A percentile compares a stretch with the other conserved stretches of the same genome.
Conservation (phyloP, 2,888 invertebrate species). For the Diadegma fenestrale region DNA sequence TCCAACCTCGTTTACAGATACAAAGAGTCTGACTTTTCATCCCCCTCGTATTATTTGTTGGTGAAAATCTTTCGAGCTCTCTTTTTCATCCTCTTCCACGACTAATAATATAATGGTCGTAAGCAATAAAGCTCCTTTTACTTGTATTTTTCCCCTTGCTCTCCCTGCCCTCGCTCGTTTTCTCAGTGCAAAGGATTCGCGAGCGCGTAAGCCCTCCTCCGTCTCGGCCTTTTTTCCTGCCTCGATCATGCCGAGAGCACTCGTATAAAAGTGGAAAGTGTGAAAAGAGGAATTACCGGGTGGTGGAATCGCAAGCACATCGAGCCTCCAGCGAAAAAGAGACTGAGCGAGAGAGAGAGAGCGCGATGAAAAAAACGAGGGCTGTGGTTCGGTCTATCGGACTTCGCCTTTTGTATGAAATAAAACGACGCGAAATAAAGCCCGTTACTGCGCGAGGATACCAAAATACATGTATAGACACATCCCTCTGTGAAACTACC, state of each 20-base stretch:
- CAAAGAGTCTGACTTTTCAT: background rate
- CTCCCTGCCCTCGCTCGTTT: background rate
- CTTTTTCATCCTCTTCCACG: background rate
- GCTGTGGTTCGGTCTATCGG: constrained; percentile 65
- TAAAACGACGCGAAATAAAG: constrained; percentile 66
- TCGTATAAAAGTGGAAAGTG: constrained; percentile 61
- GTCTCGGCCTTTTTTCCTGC: background rate
- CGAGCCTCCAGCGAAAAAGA: constrained; percentile 17
- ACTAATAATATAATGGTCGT: constrained; percentile 21
- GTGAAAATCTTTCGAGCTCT: constrained; percentile 12
- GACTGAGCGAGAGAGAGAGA: background rate
- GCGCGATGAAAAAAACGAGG: constrained; percentile 20
- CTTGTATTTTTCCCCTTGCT: background rate
- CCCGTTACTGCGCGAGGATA: constrained; percentile 24
- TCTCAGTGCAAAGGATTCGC: background rate
- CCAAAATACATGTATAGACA: constrained; percentile 12
- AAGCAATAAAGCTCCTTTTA: constrained; percentile 29
- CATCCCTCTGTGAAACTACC: background rate
- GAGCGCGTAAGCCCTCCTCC: too few species aligned
- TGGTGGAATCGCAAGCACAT: constrained; percentile 24
- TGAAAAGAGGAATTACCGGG: constrained; percentile 63
- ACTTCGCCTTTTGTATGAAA: constrained; percentile 67
- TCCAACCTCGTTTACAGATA: constrained; percentile 12
- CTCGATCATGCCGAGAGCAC: constrained; percentile 50
- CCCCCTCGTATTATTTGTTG: background rate